Percentiles rank a stretch among this genome's conserved stretches.
Evolutionary conservation across 2,797 vertebrate genomes (phyloP).

Genomic region (Harpagifer antarcticus): DNA sequence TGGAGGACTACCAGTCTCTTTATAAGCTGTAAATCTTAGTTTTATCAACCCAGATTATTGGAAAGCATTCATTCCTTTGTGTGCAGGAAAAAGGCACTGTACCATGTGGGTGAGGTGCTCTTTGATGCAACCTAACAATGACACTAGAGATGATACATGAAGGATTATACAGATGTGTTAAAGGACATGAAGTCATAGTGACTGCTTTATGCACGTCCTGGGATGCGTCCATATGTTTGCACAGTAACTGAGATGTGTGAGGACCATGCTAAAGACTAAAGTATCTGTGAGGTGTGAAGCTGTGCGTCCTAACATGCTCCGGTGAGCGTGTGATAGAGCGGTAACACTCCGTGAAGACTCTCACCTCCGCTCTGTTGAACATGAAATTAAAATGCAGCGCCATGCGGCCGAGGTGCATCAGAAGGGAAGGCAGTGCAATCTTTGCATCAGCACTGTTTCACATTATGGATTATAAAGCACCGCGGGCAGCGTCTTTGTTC

Average conservation of each 20-base stretch:
- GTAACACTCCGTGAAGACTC: conserved; percentile 30
- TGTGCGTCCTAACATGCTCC: conserved; percentile 32
- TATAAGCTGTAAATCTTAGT: background rate
- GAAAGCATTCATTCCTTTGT: background rate
- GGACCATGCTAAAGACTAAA: conserved; percentile 5
- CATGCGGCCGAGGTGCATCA: conserved; percentile 19
- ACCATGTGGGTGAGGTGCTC: background rate
- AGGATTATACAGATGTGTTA: background rate
- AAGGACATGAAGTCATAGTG: conserved; percentile 1
- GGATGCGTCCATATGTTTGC: conserved; percentile 1
- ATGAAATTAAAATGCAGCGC: conserved; percentile 36
- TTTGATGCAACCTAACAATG: background rate
- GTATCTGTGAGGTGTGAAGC: conserved; percentile 18
- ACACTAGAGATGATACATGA: background rate
- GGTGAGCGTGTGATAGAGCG: conserved; percentile 51
- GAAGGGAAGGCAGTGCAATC: conserved; percentile 27
- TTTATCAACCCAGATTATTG: conserved; percentile 7
- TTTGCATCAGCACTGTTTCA: conserved; percentile 46
- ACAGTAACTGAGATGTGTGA: conserved; percentile 1
- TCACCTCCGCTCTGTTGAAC: conserved; percentile 34
- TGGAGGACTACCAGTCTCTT: background rate
- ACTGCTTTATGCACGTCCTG: background rate
- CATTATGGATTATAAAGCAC: conserved; percentile 41
- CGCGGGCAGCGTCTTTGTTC: conserved; percentile 11
- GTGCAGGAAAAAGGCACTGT: background rate